Conservation (phyloP, 2,888 invertebrate genomes). For the Idaea dimidiata region DNA sequence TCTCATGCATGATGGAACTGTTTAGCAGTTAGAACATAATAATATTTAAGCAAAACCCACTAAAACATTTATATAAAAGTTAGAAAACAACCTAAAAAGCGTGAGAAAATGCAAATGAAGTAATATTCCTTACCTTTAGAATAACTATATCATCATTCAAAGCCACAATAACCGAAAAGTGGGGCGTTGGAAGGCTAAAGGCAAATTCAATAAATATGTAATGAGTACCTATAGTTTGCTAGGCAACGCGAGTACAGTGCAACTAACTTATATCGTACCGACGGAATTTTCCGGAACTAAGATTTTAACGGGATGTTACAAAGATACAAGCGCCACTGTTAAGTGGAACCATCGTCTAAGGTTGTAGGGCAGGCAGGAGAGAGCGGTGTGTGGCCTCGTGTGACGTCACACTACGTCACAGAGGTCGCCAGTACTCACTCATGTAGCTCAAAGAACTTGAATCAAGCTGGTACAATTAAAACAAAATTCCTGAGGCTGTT, state of each 20-base stretch:
- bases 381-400: conserved; percentile 61
- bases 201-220: conserved; percentile 52
- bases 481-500: not conserved
- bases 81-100: not conserved
- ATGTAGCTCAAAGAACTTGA: conserved; percentile 25
- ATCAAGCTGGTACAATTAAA: not conserved
- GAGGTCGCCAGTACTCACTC: conserved; percentile 55
- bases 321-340: not conserved
- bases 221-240: conserved; percentile 41
- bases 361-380: conserved; percentile 29
- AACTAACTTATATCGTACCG: not conserved
- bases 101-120: conserved; percentile 12
- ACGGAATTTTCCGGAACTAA: not conserved
- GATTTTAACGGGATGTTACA: not conserved
- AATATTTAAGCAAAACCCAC: not conserved
- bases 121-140: conserved; percentile 17
- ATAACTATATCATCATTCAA: conserved; percentile 29
- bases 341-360: not conserved
- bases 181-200: conserved; percentile 30
- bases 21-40: no score
- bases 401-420: conserved; percentile 62
- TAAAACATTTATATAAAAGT: conserved; percentile 13
- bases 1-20: no score
- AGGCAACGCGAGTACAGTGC: conserved; percentile 25
- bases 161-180: conserved; percentile 39